Percentiles rank a stretch among this genome's conserved stretches.
These are phyloP conservation scores for Penaeus monodon DNA, from an alignment of 2,888 invertebrate species.

Conservation along the genomic window DNA sequence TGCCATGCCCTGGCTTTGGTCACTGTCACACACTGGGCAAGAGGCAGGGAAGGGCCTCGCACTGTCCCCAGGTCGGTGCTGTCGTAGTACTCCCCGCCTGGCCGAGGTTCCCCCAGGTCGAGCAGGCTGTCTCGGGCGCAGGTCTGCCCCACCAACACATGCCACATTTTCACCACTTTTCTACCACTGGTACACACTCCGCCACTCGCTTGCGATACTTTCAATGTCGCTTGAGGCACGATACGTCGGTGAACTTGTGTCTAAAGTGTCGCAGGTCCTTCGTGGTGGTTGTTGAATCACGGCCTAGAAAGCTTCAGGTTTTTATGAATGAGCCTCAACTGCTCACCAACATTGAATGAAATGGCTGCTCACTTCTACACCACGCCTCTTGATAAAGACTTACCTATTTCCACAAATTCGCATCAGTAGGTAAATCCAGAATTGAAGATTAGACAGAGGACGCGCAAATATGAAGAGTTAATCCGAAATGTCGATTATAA, in stretches of 20 bases:
- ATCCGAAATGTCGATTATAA: slow-evolving; percentile 48
- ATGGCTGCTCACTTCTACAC: slow-evolving; percentile 37
- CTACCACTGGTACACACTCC: slow-evolving; percentile 25
- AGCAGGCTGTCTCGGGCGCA: neutral
- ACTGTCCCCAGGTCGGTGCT: neutral
- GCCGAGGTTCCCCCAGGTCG: too few species aligned
- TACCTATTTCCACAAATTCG: slow-evolving; percentile 45
- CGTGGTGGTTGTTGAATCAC: neutral
- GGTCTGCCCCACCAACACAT: slow-evolving; percentile 34
- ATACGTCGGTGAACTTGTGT: neutral
- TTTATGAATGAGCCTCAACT: slow-evolving; percentile 48
- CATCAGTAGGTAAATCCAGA: slow-evolving; percentile 47
- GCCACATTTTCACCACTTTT: slow-evolving; percentile 34
- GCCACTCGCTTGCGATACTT: slow-evolving; percentile 11
- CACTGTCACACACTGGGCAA: neutral
- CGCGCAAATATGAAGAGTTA: slow-evolving; percentile 16
- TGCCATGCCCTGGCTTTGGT: too few species aligned
- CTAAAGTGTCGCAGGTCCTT: neutral
- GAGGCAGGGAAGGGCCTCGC: neutral
- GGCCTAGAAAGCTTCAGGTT: slow-evolving; percentile 34
- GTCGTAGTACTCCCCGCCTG: slow-evolving; percentile 2
- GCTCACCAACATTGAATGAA: slow-evolving; percentile 45
- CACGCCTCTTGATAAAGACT: slow-evolving; percentile 10
- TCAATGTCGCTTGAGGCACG: slow-evolving; percentile 8
- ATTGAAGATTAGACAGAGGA: neutral